Conservation (phyloP, 2,797 vertebrate genomes). For the Buceros bicornis region DNA sequence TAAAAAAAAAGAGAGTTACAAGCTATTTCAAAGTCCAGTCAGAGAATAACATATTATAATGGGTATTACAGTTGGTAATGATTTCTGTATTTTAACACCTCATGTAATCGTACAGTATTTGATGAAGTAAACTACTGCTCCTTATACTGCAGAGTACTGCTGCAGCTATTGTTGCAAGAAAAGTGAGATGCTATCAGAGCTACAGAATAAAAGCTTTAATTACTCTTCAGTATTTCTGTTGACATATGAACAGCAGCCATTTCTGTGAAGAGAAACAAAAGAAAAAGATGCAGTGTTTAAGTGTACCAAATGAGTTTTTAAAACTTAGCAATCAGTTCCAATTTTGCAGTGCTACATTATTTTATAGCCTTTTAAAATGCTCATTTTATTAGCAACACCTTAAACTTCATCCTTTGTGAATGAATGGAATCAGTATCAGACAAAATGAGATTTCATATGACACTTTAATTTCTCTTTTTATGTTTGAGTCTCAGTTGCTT, state of each 20-base stretch:
- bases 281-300: constrained; percentile 42
- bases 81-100: background rate
- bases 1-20: background rate
- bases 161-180: background rate
- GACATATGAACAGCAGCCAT: background rate
- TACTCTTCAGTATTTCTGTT: constrained; percentile 17
- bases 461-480: constrained; percentile 71
- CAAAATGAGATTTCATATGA: constrained; percentile 66
- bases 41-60: background rate
- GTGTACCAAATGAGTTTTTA: constrained; percentile 35
- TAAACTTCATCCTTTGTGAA: constrained; percentile 52
- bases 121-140: background rate
- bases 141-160: background rate
- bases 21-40: background rate
- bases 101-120: background rate
- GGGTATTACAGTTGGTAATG: background rate
- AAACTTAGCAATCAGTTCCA: constrained; percentile 64
- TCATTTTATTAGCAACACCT: constrained; percentile 61
- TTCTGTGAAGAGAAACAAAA: constrained; percentile 56
- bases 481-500: constrained; percentile 62
- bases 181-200: constrained; percentile 1
- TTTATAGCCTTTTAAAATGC: constrained; percentile 45
- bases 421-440: constrained; percentile 63
- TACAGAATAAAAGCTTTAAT: constrained; percentile 1
- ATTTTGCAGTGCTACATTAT: constrained; percentile 61